Percentiles rank a stretch among this genome's conserved stretches.
These are phyloP conservation scores for Spodoptera frugiperda DNA, from an alignment of 1,140 invertebrate genomes.

Conservation along the genomic window DNA sequence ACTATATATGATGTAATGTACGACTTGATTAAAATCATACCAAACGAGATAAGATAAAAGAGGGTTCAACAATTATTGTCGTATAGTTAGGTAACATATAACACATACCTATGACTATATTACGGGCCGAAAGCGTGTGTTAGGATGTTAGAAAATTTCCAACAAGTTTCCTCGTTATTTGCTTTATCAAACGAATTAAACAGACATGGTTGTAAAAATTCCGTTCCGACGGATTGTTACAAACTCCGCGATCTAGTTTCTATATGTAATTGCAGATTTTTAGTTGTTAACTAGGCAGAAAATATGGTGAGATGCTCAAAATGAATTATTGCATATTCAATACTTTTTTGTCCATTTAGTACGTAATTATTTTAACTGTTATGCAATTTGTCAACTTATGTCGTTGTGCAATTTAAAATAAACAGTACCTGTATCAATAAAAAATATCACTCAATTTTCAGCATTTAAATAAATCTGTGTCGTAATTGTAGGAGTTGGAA, in stretches of 20 bases:
- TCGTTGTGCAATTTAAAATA: too few species aligned
- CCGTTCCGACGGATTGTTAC: constrained; percentile 1
- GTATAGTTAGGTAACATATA: too few species aligned
- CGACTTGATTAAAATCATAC: constrained; percentile 35
- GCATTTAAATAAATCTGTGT: constrained; percentile 6
- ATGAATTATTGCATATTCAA: too few species aligned
- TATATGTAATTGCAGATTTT: not conserved
- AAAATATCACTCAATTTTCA: too few species aligned
- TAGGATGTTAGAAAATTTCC: constrained; percentile 7
- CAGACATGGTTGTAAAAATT: constrained; percentile 12
- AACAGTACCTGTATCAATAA: too few species aligned
- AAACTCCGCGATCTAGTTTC: not conserved
- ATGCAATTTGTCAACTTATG: too few species aligned
- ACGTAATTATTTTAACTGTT: too few species aligned
- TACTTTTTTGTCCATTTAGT: too few species aligned
- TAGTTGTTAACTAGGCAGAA: not conserved
- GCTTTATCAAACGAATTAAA: constrained; percentile 43
- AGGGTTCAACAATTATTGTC: constrained; percentile 14
- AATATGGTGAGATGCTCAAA: not conserved
- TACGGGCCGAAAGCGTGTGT: not conserved
- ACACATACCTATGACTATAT: constrained; percentile 3
- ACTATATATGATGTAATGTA: constrained; percentile 33
- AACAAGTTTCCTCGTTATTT: constrained; percentile 52
- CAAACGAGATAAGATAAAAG: constrained; percentile 28
- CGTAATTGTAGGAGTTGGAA: constrained; percentile 19